Percentiles rank a stretch among this genome's conserved stretches.
Evolutionary conservation across 2,888 invertebrate species (phyloP).

Genomic region (Lasioglossum vierecki): DNA sequence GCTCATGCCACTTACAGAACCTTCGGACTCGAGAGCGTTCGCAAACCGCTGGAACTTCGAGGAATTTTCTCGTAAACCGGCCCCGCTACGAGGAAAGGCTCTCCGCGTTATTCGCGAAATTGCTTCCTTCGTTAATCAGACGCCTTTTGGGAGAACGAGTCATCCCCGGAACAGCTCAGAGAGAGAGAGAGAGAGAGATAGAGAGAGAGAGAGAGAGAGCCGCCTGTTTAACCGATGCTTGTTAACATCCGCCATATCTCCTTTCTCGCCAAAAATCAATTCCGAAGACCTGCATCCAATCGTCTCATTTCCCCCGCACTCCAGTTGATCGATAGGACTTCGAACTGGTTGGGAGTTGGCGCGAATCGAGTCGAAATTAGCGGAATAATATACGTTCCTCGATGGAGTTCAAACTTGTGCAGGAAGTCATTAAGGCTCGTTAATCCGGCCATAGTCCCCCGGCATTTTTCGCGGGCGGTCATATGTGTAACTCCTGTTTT

Average conservation of each 20-base stretch:
- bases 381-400: neutral
- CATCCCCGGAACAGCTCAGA: neutral
- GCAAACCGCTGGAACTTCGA: conserved; percentile 51
- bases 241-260: neutral
- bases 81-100: conserved; percentile 49
- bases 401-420: neutral
- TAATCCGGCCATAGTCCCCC: conserved; percentile 43
- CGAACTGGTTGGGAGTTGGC: neutral
- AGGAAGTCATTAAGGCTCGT: conserved; percentile 29
- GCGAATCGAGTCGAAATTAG: neutral
- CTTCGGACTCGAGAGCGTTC: conserved; percentile 34
- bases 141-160: conserved; percentile 16
- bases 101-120: conserved; percentile 42
- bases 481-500: conserved; percentile 44
- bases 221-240: neutral
- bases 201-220: neutral
- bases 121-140: conserved; percentile 46
- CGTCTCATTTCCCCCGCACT: neutral
- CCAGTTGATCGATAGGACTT: neutral
- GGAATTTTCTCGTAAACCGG: conserved; percentile 53
- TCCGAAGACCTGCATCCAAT: neutral
- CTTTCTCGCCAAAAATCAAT: neutral
- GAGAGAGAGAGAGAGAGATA: neutral
- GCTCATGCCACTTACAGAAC: conserved; percentile 26
- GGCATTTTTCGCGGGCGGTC: conserved; percentile 48